Evolutionary conservation across 2,888 invertebrate species (phyloP).

Genomic region (Sminthurides aquaticus): DNA sequence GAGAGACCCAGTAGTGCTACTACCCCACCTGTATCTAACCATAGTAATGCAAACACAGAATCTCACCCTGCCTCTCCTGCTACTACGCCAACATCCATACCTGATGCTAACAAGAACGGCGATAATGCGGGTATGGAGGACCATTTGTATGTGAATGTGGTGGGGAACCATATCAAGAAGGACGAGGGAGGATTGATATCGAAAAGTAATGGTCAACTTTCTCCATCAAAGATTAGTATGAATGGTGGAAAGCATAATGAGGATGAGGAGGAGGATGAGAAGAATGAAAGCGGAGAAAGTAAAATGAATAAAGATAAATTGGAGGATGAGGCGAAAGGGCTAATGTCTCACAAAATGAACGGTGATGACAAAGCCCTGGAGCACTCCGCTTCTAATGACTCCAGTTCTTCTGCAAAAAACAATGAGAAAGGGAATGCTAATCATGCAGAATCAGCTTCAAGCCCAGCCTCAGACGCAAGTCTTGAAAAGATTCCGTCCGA

Average conservation of each 20-base stretch:
- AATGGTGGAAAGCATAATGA: background rate
- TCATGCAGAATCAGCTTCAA: conserved; percentile 9
- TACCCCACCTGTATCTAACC: conserved; percentile 15
- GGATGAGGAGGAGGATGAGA: background rate
- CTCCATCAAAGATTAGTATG: background rate
- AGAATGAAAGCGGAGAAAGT: background rate
- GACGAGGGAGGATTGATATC: background rate
- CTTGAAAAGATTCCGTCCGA: conserved; percentile 15
- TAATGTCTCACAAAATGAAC: background rate
- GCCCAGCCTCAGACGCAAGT: conserved; percentile 12
- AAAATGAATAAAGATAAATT: background rate
- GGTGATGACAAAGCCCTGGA: background rate
- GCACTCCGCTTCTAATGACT: background rate
- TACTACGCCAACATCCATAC: conserved; percentile 7
- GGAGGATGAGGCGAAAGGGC: background rate
- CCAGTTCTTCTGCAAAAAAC: conserved; percentile 7
- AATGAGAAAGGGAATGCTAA: conserved; percentile 15
- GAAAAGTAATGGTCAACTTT: background rate
- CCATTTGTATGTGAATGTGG: conserved; percentile 19
- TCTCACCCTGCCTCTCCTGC: conserved; percentile 13
- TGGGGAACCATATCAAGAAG: background rate
- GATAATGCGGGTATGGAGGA: conserved; percentile 8
- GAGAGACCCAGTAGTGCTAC: conserved; percentile 19
- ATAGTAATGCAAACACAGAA: conserved; percentile 14
- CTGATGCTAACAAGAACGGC: conserved; percentile 2